Conservation (phyloP, 2,797 vertebrate genomes). For the Parambassis ranga region DNA sequence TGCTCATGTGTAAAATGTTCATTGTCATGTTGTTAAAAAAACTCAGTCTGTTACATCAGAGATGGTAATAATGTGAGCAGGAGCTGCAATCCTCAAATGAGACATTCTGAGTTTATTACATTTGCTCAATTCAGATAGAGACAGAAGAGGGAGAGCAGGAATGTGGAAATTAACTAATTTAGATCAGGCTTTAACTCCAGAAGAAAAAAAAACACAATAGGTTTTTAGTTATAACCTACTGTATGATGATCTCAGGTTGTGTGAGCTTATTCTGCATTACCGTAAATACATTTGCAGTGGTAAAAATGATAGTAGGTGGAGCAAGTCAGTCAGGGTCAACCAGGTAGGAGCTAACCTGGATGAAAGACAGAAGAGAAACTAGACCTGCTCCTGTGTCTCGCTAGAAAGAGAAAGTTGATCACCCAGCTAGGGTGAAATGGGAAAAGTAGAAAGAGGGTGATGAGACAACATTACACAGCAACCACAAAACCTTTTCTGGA, state of each 20-base stretch:
- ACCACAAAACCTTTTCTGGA: background rate
- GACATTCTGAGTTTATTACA: slow-evolving; percentile 52
- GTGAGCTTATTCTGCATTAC: background rate
- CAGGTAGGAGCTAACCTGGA: slow-evolving; percentile 35
- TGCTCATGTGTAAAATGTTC: slow-evolving; percentile 10
- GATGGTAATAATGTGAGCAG: slow-evolving; percentile 50
- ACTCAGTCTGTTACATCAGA: slow-evolving; percentile 40
- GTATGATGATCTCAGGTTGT: slow-evolving; percentile 14
- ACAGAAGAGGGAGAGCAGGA: slow-evolving; percentile 16
- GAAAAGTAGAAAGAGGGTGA: background rate
- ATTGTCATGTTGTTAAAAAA: slow-evolving; percentile 21
- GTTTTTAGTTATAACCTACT: too few relatives aligned
- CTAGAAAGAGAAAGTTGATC: slow-evolving; percentile 56
- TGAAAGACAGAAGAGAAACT: slow-evolving; percentile 47
- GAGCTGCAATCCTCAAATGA: slow-evolving; percentile 55
- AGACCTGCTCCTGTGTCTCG: slow-evolving; percentile 21
- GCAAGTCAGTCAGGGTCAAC: slow-evolving; percentile 42
- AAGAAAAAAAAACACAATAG: slow-evolving; percentile 6
- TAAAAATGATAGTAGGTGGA: slow-evolving; percentile 54
- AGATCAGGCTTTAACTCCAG: slow-evolving; percentile 21
- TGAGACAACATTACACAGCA: background rate
- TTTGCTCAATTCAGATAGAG: slow-evolving; percentile 22
- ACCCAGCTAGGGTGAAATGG: slow-evolving; percentile 13
- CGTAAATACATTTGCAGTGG: slow-evolving; percentile 7
- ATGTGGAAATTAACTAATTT: slow-evolving; percentile 27